These are phyloP conservation scores for Polyommatus iphigenia DNA, from an alignment of 2,888 invertebrate species.

Conservation along the genomic window DNA sequence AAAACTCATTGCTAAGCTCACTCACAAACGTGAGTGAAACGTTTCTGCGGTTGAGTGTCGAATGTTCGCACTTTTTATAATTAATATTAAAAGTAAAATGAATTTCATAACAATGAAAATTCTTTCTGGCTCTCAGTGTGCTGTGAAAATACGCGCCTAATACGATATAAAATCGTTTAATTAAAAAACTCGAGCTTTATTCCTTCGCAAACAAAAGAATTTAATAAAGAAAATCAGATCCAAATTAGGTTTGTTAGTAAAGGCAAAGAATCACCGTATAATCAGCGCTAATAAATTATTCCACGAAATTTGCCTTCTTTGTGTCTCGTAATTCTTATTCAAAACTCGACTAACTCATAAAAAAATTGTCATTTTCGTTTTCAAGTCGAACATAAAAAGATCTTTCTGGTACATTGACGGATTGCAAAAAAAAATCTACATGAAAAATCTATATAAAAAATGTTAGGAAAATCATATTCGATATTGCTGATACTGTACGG, in stretches of 20 bases:
- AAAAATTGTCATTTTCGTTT: background rate
- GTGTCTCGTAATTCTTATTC: constrained; percentile 6
- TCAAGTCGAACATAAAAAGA: background rate
- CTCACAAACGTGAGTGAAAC: background rate
- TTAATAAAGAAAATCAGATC: constrained; percentile 19
- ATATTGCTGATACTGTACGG: background rate
- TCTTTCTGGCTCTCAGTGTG: background rate
- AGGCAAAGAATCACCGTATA: constrained; percentile 16
- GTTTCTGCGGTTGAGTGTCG: background rate
- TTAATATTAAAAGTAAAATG: constrained; percentile 5
- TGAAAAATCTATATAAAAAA: background rate
- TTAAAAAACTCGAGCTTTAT: background rate
- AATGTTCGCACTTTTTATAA: constrained; percentile 14
- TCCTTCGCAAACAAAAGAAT: constrained; percentile 13
- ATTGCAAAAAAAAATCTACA: background rate
- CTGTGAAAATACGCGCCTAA: background rate
- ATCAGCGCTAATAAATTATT: constrained; percentile 22
- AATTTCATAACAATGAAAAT: constrained; percentile 7
- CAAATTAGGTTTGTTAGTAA: constrained; percentile 18
- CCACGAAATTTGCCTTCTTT: constrained; percentile 16
- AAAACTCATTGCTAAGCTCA: background rate
- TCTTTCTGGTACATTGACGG: background rate
- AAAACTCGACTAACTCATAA: background rate
- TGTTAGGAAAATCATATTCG: background rate
- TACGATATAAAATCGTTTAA: background rate